Evolutionary conservation across 2,113 vertebrate species (phyloP).

Genomic region (Thalassoma bifasciatum): DNA sequence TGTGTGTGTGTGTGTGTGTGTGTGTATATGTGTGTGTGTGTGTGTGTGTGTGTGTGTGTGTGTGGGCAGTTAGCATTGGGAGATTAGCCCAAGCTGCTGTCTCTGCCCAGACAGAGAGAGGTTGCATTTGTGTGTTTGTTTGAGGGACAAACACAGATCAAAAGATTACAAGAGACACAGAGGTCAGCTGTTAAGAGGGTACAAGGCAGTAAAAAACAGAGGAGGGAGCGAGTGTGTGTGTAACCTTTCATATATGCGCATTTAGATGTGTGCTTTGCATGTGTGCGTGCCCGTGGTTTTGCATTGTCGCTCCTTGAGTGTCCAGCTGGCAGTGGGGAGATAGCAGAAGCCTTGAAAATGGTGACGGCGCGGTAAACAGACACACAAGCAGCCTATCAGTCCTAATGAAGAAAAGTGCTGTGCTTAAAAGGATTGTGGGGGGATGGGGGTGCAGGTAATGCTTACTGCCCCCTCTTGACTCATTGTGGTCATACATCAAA

Average conservation of each 20-base stretch:
- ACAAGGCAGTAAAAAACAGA: slow-evolving; percentile 20
- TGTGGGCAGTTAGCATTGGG: slow-evolving; percentile 59
- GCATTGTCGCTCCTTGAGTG: slow-evolving; percentile 64
- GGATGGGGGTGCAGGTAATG: neutral
- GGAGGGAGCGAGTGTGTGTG: neutral
- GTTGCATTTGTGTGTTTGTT: slow-evolving; percentile 63
- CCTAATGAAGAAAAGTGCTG: slow-evolving; percentile 73
- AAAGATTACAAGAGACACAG: slow-evolving; percentile 61
- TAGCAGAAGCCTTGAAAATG: slow-evolving; percentile 75
- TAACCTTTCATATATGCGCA: slow-evolving; percentile 19
- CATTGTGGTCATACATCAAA: slow-evolving; percentile 56
- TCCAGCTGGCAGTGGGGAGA: slow-evolving; percentile 77
- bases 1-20: no score
- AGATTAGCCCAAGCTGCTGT: slow-evolving; percentile 59
- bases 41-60: no score
- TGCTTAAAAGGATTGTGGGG: slow-evolving; percentile 41
- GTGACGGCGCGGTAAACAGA: slow-evolving; percentile 65
- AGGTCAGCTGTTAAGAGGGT: slow-evolving; percentile 39
- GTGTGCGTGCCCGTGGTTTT: slow-evolving; percentile 37
- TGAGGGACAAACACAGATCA: slow-evolving; percentile 63
- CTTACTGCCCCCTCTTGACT: slow-evolving; percentile 15
- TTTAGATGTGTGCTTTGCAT: slow-evolving; percentile 45
- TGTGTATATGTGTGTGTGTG: no score
- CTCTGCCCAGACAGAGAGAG: slow-evolving; percentile 54
- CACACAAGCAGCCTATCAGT: slow-evolving; percentile 68